Evolutionary conservation across 2,888 invertebrate species (phyloP), one percentile per base, ranked within the genome.

Genomic region (Esperia sulphurella): DNA sequence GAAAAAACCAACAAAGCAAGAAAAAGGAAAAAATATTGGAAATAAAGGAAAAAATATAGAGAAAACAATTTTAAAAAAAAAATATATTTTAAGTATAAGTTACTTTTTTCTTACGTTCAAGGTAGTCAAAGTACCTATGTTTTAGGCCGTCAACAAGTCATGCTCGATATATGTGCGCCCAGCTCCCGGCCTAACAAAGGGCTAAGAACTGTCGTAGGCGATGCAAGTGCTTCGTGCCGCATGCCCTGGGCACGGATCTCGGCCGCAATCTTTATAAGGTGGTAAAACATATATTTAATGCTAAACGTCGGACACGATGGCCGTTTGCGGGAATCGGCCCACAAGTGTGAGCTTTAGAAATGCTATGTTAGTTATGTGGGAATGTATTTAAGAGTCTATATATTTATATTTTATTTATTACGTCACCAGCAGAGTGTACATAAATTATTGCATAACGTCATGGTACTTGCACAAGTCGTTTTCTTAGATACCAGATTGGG

Each of bases 201-300:
- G 55, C 53, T 51, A 61, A 63, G 74, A 68, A 79, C 74, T 83
- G 83, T 83, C 84, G 81, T 83, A 80, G 65, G 63, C 68, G 68
- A 69, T 75, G 65, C 76, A 68, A 77, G 76, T 71, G 76, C 65
- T 77, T 85, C 87, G 86, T 87, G 87, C 84, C 51, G 75, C 77
- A 70, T 73, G 84, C 84, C 77, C 68, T 68, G 55, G 80, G 80
- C 59, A 21, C 71, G 66, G 63, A 84, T 84, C 85, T 70, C 71
- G 63, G 68, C 72, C 84, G 74, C 83, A 76, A 85, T 87, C 87
- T 87, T 85, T 87, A 87, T 85, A 87, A 89, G 84, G 88, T 87
- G 88, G 86, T 89, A 87, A 88, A 88, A 88, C 88, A 87, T 87
- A 87, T 87, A 87, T 87, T 87, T 86, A 87, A 88, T 83, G 83